phyloP scores from a whole-genome alignment of 2,113 vertebrate species.

The Macquaria ambigua region DNA sequence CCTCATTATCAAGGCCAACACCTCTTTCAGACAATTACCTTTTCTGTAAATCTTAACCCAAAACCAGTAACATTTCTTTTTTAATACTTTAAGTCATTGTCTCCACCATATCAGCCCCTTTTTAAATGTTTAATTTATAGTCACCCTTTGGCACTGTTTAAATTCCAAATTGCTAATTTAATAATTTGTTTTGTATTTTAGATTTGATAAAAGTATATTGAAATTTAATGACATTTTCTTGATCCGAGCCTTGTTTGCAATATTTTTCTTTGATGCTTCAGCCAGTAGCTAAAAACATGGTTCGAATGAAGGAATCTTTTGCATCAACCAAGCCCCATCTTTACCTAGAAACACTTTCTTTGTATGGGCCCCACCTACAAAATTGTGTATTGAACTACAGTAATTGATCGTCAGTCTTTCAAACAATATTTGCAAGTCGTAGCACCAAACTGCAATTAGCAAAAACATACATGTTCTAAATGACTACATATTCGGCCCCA shows the following conservation, averaged over 20 bases:
- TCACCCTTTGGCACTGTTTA: conserved; percentile 27
- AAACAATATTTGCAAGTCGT: not conserved
- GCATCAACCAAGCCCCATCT: not conserved
- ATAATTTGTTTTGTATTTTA: conserved; percentile 24
- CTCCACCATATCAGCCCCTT: not conserved
- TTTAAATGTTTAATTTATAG: conserved; percentile 35
- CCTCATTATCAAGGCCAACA: conserved; percentile 37
- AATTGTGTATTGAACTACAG: conserved; percentile 1
- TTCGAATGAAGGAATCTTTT: conserved; percentile 62
- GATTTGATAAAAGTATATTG: not conserved
- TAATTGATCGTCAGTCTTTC: conserved; percentile 7
- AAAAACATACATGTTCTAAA: not conserved
- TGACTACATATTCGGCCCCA: not conserved
- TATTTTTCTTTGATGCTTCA: conserved; percentile 1
- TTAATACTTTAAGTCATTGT: conserved; percentile 15
- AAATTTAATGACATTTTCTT: not conserved
- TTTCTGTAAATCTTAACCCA: conserved; percentile 15
- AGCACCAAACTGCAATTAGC: conserved; percentile 11
- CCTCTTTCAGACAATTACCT: not conserved
- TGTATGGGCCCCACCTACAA: not conserved
- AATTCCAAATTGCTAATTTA: conserved; percentile 36
- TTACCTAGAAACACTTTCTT: not conserved
- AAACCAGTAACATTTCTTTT: conserved; percentile 34
- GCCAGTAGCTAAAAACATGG: conserved; percentile 32
- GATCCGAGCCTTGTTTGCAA: conserved; percentile 30